phyloP scores from a whole-genome alignment of 2,888 invertebrate species.

The Tenthredo amoena region DNA sequence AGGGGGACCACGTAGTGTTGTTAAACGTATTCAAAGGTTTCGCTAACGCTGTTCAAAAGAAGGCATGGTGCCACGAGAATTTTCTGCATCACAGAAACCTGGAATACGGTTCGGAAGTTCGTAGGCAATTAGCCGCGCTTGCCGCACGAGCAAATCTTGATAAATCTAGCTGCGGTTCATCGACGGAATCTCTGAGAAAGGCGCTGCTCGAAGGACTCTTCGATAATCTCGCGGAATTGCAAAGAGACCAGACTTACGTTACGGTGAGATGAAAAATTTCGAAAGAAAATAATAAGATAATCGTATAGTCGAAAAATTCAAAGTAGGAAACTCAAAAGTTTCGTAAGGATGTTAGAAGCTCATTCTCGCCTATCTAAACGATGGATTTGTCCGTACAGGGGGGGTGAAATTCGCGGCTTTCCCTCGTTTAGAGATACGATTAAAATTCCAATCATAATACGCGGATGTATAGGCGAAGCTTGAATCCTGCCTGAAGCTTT shows the following conservation, averaged over 20 bases:
- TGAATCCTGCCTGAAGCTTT: background rate
- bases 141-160: slow-evolving; percentile 74
- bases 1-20: slow-evolving; percentile 95
- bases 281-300: background rate
- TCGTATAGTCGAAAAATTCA: background rate
- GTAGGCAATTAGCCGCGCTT: slow-evolving; percentile 85
- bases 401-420: background rate
- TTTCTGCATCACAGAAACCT: slow-evolving; percentile 92
- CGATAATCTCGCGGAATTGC: slow-evolving; percentile 92
- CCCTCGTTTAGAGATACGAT: background rate
- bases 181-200: slow-evolving; percentile 80
- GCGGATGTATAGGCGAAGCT: background rate
- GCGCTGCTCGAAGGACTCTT: slow-evolving; percentile 91
- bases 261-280: slow-evolving; percentile 78
- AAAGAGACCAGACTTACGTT: slow-evolving; percentile 85
- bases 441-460: slow-evolving; percentile 32
- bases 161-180: slow-evolving; percentile 70
- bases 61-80: slow-evolving; percentile 94
- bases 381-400: background rate
- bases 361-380: background rate
- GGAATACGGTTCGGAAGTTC: slow-evolving; percentile 88
- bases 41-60: slow-evolving; percentile 85
- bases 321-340: background rate
- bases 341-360: background rate
- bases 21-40: slow-evolving; percentile 93